These are phyloP conservation scores for Herminia tarsipennalis DNA, from an alignment of 2,888 invertebrate species.

Conservation along the genomic window DNA sequence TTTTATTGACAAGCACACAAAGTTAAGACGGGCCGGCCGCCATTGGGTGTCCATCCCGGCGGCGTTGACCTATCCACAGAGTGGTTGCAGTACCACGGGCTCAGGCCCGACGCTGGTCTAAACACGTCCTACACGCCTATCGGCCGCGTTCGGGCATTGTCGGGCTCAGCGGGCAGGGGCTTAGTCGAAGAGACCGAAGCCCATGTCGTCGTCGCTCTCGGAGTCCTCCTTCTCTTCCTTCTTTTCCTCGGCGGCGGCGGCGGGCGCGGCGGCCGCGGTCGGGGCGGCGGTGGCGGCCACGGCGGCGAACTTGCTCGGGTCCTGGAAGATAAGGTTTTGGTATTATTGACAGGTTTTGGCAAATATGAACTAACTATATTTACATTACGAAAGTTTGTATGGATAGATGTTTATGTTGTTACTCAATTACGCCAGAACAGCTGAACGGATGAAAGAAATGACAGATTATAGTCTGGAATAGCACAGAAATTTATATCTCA, in stretches of 20 bases:
- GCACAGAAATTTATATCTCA: too few relatives aligned
- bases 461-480: too few relatives aligned
- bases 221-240: constrained; percentile 93
- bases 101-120: constrained; percentile 17
- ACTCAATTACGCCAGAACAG: too few relatives aligned
- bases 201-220: constrained; percentile 98
- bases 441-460: too few relatives aligned
- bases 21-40: constrained; percentile 61
- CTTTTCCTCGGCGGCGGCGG: constrained; percentile 88
- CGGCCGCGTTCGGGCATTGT: constrained; percentile 27
- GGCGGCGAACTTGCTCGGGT: constrained; percentile 96
- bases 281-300: constrained; percentile 86
- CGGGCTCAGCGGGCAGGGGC: constrained; percentile 20
- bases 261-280: constrained; percentile 88
- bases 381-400: too few relatives aligned
- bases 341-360: too few relatives aligned
- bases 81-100: constrained; percentile 49
- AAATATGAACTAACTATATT: too few relatives aligned
- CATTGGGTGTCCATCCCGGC: constrained; percentile 81
- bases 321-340: constrained; percentile 86
- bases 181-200: constrained; percentile 97
- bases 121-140: constrained; percentile 43
- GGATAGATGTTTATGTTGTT: too few relatives aligned
- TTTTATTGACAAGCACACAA: constrained; percentile 67
- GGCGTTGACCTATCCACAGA: constrained; percentile 55